These are phyloP conservation scores for Muscicapa striata DNA, from an alignment of 2,797 vertebrate genomes.

Conservation along the genomic window DNA sequence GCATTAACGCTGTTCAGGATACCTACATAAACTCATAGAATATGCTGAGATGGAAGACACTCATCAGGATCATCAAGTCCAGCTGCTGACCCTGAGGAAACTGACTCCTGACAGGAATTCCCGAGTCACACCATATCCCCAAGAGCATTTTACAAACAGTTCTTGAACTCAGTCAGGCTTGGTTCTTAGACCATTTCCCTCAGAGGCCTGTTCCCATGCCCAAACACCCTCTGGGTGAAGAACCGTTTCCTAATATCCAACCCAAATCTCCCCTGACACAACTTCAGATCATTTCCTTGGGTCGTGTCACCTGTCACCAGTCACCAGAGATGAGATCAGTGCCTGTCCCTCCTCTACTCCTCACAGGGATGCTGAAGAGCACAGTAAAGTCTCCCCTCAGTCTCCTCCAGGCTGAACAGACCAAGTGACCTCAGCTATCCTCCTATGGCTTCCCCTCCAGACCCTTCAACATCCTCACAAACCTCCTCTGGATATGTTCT, in stretches of 20 bases:
- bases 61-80: background rate
- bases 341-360: too few species aligned
- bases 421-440: too few species aligned
- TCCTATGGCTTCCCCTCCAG: too few species aligned
- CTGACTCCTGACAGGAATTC: background rate
- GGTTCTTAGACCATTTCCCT: background rate
- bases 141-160: background rate
- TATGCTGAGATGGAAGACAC: background rate
- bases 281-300: background rate
- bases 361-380: too few species aligned
- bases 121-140: fast-evolving
- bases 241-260: background rate
- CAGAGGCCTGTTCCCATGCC: background rate
- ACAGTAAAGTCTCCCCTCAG: too few species aligned
- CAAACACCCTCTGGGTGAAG: fast-evolving
- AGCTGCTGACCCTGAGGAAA: background rate
- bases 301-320: background rate
- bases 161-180: background rate
- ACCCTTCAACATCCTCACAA: too few species aligned
- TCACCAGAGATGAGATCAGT: too few species aligned
- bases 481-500: too few species aligned
- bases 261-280: background rate
- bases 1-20: background rate
- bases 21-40: background rate
- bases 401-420: too few species aligned